Conservation (phyloP, 2,113 vertebrate genomes). For the Talpa occidentalis region DNA sequence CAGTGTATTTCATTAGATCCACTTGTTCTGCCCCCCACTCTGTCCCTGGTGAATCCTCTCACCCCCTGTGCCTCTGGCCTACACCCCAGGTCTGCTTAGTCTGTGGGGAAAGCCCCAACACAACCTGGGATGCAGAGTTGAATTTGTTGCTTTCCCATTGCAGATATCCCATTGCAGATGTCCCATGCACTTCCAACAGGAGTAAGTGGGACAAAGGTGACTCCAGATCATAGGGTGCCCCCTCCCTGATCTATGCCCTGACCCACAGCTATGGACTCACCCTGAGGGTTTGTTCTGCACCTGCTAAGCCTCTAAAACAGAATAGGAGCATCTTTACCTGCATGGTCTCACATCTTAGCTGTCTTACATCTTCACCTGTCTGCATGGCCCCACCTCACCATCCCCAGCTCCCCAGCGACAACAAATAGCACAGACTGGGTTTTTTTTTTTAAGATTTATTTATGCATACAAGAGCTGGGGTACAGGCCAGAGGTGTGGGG, state of each 20-base stretch:
- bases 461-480: no score
- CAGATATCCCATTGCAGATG: accelerated
- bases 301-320: background rate
- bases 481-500: no score
- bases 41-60: no score
- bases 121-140: background rate
- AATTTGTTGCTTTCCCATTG: no score
- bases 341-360: no score
- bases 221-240: background rate
- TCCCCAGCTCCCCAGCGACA: background rate
- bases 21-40: no score
- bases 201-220: no score
- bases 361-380: background rate
- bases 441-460: no score
- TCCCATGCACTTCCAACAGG: accelerated
- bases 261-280: accelerated
- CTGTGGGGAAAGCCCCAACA: background rate
- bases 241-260: background rate
- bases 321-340: no score
- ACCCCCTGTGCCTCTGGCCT: no score
- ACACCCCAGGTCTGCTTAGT: no score
- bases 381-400: background rate
- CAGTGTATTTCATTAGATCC: no score
- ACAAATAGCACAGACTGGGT: background rate
- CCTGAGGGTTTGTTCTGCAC: background rate